Base-by-base conservation (phyloP, 2,113 vertebrate genomes). In the Rynchops niger region DNA sequence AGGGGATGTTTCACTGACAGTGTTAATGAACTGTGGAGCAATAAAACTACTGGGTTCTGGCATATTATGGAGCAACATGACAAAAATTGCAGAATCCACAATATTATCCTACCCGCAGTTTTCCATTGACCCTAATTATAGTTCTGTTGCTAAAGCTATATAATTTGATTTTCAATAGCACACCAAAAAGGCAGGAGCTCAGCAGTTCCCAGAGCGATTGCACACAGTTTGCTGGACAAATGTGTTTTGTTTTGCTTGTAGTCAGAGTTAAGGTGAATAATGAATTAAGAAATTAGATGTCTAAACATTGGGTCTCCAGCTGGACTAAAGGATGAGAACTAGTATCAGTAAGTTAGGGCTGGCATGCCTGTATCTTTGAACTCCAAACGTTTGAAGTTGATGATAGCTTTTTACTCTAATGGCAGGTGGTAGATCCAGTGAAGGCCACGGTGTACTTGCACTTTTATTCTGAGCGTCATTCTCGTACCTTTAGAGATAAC, bases 131-230 rank as follows among this genome's bases (percentile, higher is more conserved):
- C 95, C 94, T 95, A 96, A 96, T 95, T 96, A 92, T 66, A 94
- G 86, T 81, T 95, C 95, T 97, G 83, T 94, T 90, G 86, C 96
- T 91, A 90, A 95, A 96, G 81, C 90, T 83, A 76, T 87, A 26
- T 91, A 90, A 92, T 95, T 97, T 97, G 74, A 74, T 95, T 96
- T 97, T 79, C 90, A 93, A 93, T 78, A 95, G 81, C 85, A 47
- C 77, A 93, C 73, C 50, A 66, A 93, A 97, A 97, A 91, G 86
- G 47, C 89, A 96, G 70, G 19, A 70, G 61, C 81, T 72, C 95
- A 97, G 87, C 86, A 95, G 53, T 83, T 96, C 84, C 95, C n/a
- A 30, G 63, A 95, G 77, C 0, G 5, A 94, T 71, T 95, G 56
- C 92, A 91, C 58, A 69, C 30, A 82, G 43, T 93, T 93, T 97